Base-by-base conservation (phyloP, 2,888 invertebrate genomes). In the Caenorhabditis sulstoni region DNA sequence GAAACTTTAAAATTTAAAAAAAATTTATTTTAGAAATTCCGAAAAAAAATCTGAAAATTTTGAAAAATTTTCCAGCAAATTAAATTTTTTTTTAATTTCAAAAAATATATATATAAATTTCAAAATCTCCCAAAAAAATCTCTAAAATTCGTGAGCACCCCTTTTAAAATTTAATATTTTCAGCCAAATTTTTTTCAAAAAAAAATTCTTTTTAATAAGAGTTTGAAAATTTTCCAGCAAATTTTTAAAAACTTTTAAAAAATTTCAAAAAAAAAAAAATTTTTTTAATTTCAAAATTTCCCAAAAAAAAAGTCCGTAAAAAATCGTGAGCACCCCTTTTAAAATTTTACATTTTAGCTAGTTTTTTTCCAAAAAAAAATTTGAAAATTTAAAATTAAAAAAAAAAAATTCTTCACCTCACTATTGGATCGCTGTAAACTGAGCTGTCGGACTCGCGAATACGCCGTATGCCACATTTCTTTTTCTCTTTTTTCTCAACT, bases 181-280 rank as follows among this genome's bases (percentile, higher is more conserved):
- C 44, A 22, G 12, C 41, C n/a, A n/a, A n/a, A n/a, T n/a, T 29
- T 29, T 29, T 29, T 29, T 29, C 7, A 29, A 29, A 29, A 5
- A 5, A 29, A 29, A 29, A 29, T 29, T 29, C 3, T 5, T 5
- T 5, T 29, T 29, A 29, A 29, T 29, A 7, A 14, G 11, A 41
- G 37, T 62, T 49, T 23, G 11, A n/a, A n/a, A n/a, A 29, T 29
- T 29, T 29, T 29, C 29, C n/a, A n/a, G 29, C 4, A 29, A 44
- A 44, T 90, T 90, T n/a, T n/a, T n/a, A n/a, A n/a, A 14, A n/a
- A n/a, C 83, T 81, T 57, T 44, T 58, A 65, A 70, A 35, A 77
- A 41, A 39, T 49, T 37, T 47, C n/a, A 29, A 84, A 45, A 75
- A 70, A 39, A 73, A 82, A n/a, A n/a, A n/a, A n/a, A n/a, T n/a